A percentile compares a stretch with the other conserved stretches of the same genome.
phyloP scores from a whole-genome alignment of 1,140 invertebrate species.

The Halictus rubicundus region DNA sequence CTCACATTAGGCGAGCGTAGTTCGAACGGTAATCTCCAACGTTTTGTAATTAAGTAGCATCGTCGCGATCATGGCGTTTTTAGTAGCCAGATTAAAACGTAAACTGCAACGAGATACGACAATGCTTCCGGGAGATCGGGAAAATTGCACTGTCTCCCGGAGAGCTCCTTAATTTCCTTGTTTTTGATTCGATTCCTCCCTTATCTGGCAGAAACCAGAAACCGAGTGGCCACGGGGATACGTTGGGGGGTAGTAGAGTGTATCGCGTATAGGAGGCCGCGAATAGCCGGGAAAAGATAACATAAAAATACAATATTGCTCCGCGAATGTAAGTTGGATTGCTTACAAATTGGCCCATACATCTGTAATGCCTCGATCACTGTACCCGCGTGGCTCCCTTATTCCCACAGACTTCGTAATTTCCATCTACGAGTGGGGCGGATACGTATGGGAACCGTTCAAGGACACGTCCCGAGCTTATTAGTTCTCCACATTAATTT shows the following conservation, averaged over 20 bases:
- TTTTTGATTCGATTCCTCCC: conserved; percentile 21
- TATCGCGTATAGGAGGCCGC: not conserved
- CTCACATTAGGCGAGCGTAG: too few species aligned
- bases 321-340: conserved; percentile 79
- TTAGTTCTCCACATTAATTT: conserved; percentile 64
- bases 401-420: conserved; percentile 69
- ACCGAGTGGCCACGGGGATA: not conserved
- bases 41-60: too few species aligned
- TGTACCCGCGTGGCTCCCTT: conserved; percentile 67
- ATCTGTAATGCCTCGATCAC: conserved; percentile 78
- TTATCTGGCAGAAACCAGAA: not conserved
- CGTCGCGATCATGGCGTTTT: not conserved
- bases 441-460: conserved; percentile 57
- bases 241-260: not conserved
- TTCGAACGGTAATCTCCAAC: too few species aligned
- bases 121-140: not conserved
- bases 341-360: conserved; percentile 81
- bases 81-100: not conserved
- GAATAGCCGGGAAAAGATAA: conserved; percentile 66
- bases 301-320: conserved; percentile 79
- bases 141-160: not conserved
- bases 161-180: not conserved
- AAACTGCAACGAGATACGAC: not conserved
- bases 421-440: conserved; percentile 69
- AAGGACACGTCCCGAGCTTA: conserved; percentile 51